These are phyloP conservation scores for Holacanthus passer DNA, from an alignment of 2,113 vertebrate species.

Conservation along the genomic window DNA sequence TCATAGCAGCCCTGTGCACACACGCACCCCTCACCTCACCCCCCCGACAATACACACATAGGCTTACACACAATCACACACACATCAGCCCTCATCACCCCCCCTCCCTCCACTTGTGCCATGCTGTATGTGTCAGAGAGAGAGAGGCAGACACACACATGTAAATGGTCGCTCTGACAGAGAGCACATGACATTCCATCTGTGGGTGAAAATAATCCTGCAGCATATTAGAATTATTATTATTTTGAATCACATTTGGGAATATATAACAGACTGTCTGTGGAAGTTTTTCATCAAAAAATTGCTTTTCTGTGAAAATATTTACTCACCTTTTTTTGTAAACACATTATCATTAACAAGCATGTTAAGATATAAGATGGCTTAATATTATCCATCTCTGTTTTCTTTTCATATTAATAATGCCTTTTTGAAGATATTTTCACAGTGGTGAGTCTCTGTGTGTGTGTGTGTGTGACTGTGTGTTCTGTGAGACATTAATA, in stretches of 20 bases:
- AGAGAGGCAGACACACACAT: conserved; percentile 23
- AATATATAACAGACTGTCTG: neutral
- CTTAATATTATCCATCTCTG: neutral
- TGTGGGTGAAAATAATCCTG: conserved; percentile 49
- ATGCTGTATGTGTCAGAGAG: conserved; percentile 66
- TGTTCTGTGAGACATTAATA: conserved; percentile 60
- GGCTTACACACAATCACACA: neutral
- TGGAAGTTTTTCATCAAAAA: conserved; percentile 5
- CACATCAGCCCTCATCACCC: conserved; percentile 15
- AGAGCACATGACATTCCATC: conserved; percentile 68
- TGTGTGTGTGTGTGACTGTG: neutral
- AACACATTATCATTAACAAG: conserved; percentile 14
- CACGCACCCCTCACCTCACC: neutral
- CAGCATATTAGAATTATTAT: neutral
- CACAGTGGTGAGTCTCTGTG: neutral
- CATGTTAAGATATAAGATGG: neutral
- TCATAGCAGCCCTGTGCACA: conserved; percentile 51
- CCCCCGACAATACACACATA: neutral
- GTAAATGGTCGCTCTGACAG: conserved; percentile 66
- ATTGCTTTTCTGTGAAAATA: neutral
- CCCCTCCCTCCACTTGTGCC: conserved; percentile 59
- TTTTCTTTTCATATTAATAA: neutral
- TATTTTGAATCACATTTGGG: conserved; percentile 5
- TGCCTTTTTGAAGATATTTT: conserved; percentile 21
- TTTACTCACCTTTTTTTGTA: neutral